phyloP scores from a whole-genome alignment of 2,113 vertebrate genomes.

The Myrmecobius fasciatus region DNA sequence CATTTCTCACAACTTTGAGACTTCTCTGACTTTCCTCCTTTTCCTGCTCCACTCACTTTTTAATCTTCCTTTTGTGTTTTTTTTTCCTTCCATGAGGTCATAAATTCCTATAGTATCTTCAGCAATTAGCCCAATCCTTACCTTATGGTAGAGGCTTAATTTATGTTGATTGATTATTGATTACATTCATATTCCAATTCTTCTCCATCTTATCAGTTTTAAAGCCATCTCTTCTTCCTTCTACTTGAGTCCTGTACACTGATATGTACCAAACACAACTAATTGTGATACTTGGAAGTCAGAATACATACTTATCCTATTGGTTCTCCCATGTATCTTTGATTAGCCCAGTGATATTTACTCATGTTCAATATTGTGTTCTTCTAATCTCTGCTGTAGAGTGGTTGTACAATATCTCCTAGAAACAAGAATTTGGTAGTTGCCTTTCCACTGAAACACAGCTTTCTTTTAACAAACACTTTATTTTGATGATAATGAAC shows the following conservation, averaged over 20 bases:
- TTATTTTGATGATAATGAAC: conserved; percentile 6
- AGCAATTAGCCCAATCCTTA: background rate
- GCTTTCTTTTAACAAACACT: conserved; percentile 8
- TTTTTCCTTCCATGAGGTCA: background rate
- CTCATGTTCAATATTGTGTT: background rate
- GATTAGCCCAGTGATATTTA: background rate
- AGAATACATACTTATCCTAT: background rate
- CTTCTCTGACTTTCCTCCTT: background rate
- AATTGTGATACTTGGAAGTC: background rate
- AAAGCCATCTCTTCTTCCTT: background rate
- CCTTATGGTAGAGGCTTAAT: background rate
- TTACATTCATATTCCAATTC: background rate
- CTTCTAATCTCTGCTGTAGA: background rate
- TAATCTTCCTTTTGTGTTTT: background rate
- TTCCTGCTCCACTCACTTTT: background rate
- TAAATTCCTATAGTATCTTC: background rate
- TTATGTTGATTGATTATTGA: background rate
- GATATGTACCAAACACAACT: background rate
- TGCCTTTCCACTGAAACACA: background rate
- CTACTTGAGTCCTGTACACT: background rate
- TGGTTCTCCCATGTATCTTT: background rate
- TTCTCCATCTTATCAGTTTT: background rate
- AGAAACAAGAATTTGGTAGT: background rate
- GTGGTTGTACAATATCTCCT: background rate
- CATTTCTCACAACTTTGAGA: background rate